phyloP scores from a whole-genome alignment of 2,797 vertebrate genomes.

The Danio choprae region DNA sequence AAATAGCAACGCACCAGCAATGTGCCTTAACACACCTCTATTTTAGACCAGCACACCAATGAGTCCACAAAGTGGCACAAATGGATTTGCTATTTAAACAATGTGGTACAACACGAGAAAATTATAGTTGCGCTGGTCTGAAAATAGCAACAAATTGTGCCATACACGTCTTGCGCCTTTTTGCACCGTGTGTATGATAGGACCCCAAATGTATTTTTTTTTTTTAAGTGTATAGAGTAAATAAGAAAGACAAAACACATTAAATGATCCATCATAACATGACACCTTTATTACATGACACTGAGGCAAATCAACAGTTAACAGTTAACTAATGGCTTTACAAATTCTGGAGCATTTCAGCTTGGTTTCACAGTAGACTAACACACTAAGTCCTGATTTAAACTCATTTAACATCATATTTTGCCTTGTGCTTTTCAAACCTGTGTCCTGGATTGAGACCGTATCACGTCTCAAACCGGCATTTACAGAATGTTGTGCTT shows the following conservation, averaged over 20 bases:
- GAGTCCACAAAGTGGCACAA: too few relatives aligned
- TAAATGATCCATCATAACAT: slow-evolving; percentile 34
- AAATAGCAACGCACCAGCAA: too few relatives aligned
- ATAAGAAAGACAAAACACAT: slow-evolving; percentile 23
- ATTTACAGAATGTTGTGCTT: slow-evolving; percentile 55
- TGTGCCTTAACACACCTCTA: too few relatives aligned
- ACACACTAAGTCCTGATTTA: slow-evolving; percentile 49
- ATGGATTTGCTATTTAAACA: too few relatives aligned
- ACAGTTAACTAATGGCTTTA: slow-evolving; percentile 38
- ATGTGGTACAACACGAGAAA: too few relatives aligned
- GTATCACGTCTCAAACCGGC: slow-evolving; percentile 52
- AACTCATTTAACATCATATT: slow-evolving; percentile 42
- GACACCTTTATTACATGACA: slow-evolving; percentile 63
- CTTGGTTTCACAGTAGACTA: slow-evolving; percentile 32
- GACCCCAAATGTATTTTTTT: too few relatives aligned
- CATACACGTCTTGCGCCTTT: too few relatives aligned
- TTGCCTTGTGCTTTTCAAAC: slow-evolving; percentile 63
- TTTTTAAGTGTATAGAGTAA: neutral
- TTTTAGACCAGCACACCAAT: too few relatives aligned
- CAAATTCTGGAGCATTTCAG: slow-evolving; percentile 37
- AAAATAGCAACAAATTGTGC: too few relatives aligned
- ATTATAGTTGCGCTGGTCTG: too few relatives aligned
- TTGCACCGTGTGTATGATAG: too few relatives aligned
- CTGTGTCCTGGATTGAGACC: slow-evolving; percentile 60
- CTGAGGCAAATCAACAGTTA: slow-evolving; percentile 52